These are phyloP conservation scores for Oceanodroma tethys DNA, from an alignment of 2,113 vertebrate genomes.

Conservation along the genomic window DNA sequence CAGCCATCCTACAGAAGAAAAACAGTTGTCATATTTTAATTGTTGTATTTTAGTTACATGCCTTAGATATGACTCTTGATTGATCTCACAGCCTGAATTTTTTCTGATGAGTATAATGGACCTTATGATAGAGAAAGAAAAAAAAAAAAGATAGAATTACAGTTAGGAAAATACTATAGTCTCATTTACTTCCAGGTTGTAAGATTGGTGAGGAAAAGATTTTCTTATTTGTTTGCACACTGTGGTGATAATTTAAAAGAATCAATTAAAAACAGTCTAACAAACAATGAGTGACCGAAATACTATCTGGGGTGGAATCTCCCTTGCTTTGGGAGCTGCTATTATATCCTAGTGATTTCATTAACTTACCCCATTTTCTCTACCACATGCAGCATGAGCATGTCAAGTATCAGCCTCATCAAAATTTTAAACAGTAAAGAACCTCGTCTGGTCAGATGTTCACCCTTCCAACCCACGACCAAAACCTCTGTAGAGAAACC, in stretches of 20 bases:
- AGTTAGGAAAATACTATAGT: not conserved
- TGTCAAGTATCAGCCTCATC: not conserved
- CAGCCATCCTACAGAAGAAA: not conserved
- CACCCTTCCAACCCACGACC: not conserved
- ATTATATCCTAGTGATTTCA: not conserved
- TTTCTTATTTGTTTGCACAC: not conserved
- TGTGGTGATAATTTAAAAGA: not conserved
- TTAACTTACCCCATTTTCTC: not conserved
- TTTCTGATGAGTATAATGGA: not conserved
- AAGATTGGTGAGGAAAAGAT: not conserved
- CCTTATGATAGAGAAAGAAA: not conserved
- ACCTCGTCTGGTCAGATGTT: not conserved
- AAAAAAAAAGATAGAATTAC: not conserved
- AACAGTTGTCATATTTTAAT: not conserved
- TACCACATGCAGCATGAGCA: not conserved
- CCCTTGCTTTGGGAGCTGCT: not conserved
- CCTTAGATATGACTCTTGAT: not conserved
- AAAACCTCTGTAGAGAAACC: not conserved
- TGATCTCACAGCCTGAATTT: not conserved
- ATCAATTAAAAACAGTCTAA: not conserved
- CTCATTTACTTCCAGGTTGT: not conserved
- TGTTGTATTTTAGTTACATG: not conserved
- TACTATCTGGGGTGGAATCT: not conserved
- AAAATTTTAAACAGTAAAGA: not conserved
- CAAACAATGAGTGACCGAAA: not conserved